Evolutionary conservation across 2,113 vertebrate species (phyloP).

Genomic region (Fulmarus glacialis): DNA sequence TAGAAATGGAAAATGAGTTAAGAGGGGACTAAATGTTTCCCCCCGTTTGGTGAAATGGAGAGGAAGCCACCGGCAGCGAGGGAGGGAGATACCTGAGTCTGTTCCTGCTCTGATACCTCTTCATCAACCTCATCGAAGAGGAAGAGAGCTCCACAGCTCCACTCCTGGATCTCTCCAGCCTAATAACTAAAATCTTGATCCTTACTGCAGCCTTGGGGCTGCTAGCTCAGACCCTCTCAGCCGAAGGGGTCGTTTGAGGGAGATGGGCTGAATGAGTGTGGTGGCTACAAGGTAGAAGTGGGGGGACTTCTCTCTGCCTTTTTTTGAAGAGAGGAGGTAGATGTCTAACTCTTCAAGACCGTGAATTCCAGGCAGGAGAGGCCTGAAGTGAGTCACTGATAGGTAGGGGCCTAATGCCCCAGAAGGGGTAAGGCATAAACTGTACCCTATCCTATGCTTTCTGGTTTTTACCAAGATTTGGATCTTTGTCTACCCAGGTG

Average conservation of each 20-base stretch:
- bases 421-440: neutral
- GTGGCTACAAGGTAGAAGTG: neutral
- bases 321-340: neutral
- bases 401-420: neutral
- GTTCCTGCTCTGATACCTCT: neutral
- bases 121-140: accelerated
- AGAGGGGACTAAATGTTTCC: neutral
- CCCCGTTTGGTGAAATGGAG: neutral
- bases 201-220: neutral
- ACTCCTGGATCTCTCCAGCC: neutral
- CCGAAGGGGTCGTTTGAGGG: neutral
- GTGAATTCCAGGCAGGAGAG: neutral
- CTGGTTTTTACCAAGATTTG: neutral
- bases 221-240: neutral
- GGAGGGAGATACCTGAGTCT: neutral
- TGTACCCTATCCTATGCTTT: neutral
- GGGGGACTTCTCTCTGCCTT: neutral
- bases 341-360: neutral
- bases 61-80: neutral
- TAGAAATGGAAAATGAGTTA: neutral
- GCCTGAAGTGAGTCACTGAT: neutral
- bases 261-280: neutral
- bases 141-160: neutral
- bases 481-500: neutral
- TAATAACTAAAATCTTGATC: neutral